Conservation (phyloP, 1,140 invertebrate genomes). For the Panagrolaimus sp. region DNA sequence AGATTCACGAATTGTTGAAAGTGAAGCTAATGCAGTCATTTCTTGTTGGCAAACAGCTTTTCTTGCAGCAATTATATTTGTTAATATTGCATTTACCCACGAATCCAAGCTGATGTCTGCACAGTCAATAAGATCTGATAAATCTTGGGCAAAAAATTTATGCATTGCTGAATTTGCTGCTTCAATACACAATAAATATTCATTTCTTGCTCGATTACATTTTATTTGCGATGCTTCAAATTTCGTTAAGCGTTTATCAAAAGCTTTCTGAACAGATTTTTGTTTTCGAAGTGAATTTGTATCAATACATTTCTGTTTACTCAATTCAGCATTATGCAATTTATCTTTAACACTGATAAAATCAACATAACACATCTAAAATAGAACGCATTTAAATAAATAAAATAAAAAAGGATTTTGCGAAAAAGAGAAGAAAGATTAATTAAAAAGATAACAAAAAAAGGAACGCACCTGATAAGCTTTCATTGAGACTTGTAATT, state of each 20-base stretch:
- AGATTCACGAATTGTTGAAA: conserved; percentile 42
- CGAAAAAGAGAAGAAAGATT: too few species aligned
- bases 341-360: conserved; percentile 79
- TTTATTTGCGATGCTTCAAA: conserved; percentile 82
- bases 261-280: conserved; percentile 80
- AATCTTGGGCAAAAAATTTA: conserved; percentile 91
- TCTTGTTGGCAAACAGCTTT: conserved; percentile 69
- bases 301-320: conserved; percentile 62
- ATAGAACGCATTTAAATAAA: not conserved
- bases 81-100: conserved; percentile 62
- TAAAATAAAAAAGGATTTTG: too few species aligned
- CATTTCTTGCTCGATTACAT: conserved; percentile 84
- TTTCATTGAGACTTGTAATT: conserved; percentile 88
- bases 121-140: conserved; percentile 85
- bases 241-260: conserved; percentile 80
- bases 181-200: conserved; percentile 86
- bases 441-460: too few species aligned
- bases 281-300: conserved; percentile 74
- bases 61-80: conserved; percentile 69
- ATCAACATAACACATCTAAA: conserved; percentile 73
- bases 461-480: conserved; percentile 61
- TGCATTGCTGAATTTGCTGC: conserved; percentile 90
- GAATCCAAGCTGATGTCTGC: conserved; percentile 76
- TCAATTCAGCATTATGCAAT: conserved; percentile 73
- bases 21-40: conserved; percentile 68